Percentiles rank a stretch among this genome's conserved stretches.
phyloP scores from a whole-genome alignment of 2,888 invertebrate genomes.

The Lissonota sp. region DNA sequence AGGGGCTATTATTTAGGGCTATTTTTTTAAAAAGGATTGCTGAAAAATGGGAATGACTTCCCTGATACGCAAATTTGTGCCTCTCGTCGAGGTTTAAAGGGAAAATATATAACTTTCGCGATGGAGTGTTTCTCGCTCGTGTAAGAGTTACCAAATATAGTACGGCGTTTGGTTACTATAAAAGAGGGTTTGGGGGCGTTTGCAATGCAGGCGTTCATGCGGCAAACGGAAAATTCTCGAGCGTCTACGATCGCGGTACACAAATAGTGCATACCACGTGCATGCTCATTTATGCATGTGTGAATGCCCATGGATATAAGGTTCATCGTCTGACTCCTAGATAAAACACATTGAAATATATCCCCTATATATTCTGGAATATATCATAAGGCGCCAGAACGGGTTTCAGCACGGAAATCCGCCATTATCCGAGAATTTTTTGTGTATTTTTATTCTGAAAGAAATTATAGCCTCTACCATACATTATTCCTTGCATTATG shows the following conservation, averaged over 20 bases:
- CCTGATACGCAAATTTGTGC: no score
- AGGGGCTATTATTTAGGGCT: no score
- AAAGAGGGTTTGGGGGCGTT: slow-evolving; percentile 38
- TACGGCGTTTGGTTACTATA: neutral
- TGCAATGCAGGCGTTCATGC: slow-evolving; percentile 57
- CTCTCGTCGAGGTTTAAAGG: no score
- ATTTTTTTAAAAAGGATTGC: no score
- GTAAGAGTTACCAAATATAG: slow-evolving; percentile 52
- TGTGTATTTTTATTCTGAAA: slow-evolving; percentile 29
- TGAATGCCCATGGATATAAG: neutral
- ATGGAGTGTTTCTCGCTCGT: slow-evolving; percentile 1
- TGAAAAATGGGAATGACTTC: no score
- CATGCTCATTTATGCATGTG: neutral
- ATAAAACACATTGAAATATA: slow-evolving; percentile 2
- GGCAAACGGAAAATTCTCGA: slow-evolving; percentile 59
- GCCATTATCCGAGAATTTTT: slow-evolving; percentile 10
- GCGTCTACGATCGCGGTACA: slow-evolving; percentile 44
- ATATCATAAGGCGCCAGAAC: slow-evolving; percentile 32
- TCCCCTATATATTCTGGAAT: neutral
- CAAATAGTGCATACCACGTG: slow-evolving; percentile 28
- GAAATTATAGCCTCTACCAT: no score
- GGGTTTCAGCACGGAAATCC: slow-evolving; percentile 20
- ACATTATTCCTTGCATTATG: no score
- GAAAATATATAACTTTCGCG: neutral
- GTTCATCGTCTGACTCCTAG: slow-evolving; percentile 2